phyloP scores from a whole-genome alignment of 2,888 invertebrate species.

The Hirtodrosophila trivittata region DNA sequence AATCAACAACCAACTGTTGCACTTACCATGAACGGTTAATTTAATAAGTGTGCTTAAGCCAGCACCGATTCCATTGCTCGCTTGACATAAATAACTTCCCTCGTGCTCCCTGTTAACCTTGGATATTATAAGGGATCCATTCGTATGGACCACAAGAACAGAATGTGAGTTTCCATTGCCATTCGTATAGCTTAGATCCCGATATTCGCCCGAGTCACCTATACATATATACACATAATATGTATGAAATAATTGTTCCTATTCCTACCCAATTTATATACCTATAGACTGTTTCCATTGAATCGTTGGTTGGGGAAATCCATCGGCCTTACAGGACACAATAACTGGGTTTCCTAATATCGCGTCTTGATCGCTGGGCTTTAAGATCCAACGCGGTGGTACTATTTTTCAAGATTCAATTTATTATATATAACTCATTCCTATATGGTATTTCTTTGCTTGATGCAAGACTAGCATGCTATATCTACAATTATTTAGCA shows the following conservation, averaged over 20 bases:
- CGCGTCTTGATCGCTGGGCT: constrained; percentile 89
- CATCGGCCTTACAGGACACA: constrained; percentile 90
- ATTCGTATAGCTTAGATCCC: constrained; percentile 85
- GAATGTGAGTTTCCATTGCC: constrained; percentile 72
- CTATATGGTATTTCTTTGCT: neutral
- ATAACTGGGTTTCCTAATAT: constrained; percentile 88
- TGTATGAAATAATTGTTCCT: too few species aligned
- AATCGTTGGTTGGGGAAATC: constrained; percentile 88
- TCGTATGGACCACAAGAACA: constrained; percentile 81
- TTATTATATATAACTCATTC: constrained; percentile 8
- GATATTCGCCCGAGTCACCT: constrained; percentile 85
- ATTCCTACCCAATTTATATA: constrained; percentile 65
- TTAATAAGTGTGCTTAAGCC: constrained; percentile 87
- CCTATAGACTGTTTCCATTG: constrained; percentile 86
- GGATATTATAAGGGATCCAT: constrained; percentile 85
- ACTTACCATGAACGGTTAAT: constrained; percentile 86
- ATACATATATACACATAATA: neutral
- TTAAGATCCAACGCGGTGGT: constrained; percentile 90
- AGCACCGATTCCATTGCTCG: constrained; percentile 86
- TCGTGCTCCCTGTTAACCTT: constrained; percentile 85
- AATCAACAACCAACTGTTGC: neutral
- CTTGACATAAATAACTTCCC: constrained; percentile 86
- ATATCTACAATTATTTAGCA: constrained; percentile 1
- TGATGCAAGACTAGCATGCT: constrained; percentile 23
- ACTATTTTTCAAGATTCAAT: constrained; percentile 84